Conservation (phyloP, 1,140 invertebrate species). For the Chlorops oryzae region DNA sequence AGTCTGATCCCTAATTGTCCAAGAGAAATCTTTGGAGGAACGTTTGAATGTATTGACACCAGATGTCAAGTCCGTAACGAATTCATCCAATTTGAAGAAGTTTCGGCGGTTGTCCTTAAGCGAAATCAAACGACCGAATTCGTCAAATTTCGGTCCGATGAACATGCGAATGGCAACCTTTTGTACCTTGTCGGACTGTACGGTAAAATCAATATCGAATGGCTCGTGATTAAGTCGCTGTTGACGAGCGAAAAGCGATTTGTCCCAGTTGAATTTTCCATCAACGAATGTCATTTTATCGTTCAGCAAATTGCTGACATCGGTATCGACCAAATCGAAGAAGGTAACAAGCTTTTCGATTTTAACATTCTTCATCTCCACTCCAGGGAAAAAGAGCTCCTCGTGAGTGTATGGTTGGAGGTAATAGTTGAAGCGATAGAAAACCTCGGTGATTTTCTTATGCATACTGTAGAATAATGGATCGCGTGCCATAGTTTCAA, state of each 20-base stretch:
- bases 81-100: constrained; percentile 55
- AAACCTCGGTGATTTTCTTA: constrained; percentile 54
- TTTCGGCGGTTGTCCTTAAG: constrained; percentile 51
- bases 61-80: constrained; percentile 50
- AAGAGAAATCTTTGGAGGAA: constrained; percentile 51
- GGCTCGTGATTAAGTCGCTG: constrained; percentile 58
- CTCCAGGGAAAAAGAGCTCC: constrained; percentile 53
- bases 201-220: constrained; percentile 52
- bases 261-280: constrained; percentile 26
- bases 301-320: constrained; percentile 58
- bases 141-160: constrained; percentile 55
- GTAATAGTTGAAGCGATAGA: constrained; percentile 50
- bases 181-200: constrained; percentile 50
- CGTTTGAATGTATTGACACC: constrained; percentile 56
- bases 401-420: constrained; percentile 47
- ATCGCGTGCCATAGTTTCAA: constrained; percentile 54
- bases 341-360: constrained; percentile 53
- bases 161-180: constrained; percentile 55
- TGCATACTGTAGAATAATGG: constrained; percentile 57
- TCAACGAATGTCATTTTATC: constrained; percentile 2
- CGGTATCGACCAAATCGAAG: constrained; percentile 60
- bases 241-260: constrained; percentile 42
- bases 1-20: constrained; percentile 48
- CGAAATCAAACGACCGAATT: constrained; percentile 47
- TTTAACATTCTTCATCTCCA: constrained; percentile 45